Evolutionary conservation across 2,797 vertebrate genomes (phyloP).

Genomic region (Spheniscus humboldti): DNA sequence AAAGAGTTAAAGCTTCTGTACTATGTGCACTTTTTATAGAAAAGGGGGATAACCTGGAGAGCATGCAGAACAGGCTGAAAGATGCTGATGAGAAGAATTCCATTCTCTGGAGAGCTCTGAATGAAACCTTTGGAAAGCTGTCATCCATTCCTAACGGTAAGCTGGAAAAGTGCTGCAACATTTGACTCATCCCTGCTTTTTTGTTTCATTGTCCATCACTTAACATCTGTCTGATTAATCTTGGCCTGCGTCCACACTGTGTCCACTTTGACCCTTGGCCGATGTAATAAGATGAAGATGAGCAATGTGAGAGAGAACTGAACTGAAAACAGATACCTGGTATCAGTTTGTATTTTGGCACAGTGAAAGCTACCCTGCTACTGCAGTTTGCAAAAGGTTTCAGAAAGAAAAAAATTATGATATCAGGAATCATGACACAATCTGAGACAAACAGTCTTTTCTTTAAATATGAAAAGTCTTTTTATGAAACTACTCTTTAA

Average conservation of each 20-base stretch:
- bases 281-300: background rate
- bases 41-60: slow-evolving; percentile 76
- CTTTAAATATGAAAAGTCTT: background rate
- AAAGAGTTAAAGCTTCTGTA: background rate
- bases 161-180: background rate
- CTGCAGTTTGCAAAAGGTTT: background rate
- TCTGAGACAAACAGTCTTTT: background rate
- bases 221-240: background rate
- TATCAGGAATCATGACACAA: background rate
- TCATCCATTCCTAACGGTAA: slow-evolving; percentile 87
- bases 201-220: background rate
- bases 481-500: background rate
- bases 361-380: background rate
- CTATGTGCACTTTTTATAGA: slow-evolving; percentile 69
- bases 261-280: background rate
- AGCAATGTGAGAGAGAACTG: background rate
- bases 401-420: background rate
- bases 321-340: background rate
- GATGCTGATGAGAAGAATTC: slow-evolving; percentile 82
- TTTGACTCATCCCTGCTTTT: background rate
- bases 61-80: slow-evolving; percentile 82
- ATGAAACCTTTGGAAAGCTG: slow-evolving; percentile 86
- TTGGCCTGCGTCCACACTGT: background rate
- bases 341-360: background rate
- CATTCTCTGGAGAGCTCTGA: slow-evolving; percentile 82